Evolutionary conservation across 2,888 invertebrate species (phyloP), one percentile per base, ranked within the genome.

Genomic region (Ichneumoninae sp.): DNA sequence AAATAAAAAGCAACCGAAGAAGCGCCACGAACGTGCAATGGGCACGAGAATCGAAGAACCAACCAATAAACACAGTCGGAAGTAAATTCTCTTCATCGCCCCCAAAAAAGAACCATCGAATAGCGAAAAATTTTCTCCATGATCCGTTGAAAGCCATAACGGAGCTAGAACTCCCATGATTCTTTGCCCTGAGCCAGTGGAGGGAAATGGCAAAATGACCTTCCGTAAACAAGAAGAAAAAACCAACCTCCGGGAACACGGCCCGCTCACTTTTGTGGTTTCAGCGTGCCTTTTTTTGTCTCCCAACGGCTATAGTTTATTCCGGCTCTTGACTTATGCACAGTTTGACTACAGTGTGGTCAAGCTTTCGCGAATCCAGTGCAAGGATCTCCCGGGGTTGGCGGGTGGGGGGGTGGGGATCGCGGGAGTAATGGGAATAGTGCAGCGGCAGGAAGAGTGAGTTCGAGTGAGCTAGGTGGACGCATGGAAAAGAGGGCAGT

Each of bases 401-500:
- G 16, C 19, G 54, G 65, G 40, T 4, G 16, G 44, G 44, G 44
- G 13, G 65, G 54, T 26, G 44, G 16, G 16, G 44, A 66, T 26
- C 44, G 36, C 50, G 40, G 30, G 69, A 77, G 30, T 30, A 68
- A 73, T 77, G 68, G 52, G 40, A 79, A 85, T 81, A 68, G 54
- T 60, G 69, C 66, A 69, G 60, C 57, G 69, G 82, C 57, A 16
- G 50, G 85, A 87, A 66, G 84, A 79, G 65, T 70, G 80, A 88
- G 87, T 88, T 86, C 77, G 87, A 87, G 85, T 85, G 85, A 83
- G 75, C 85, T 80, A 66, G 77, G 81, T 80, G 82, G 71, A 82
- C 74, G 79, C 85, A 73, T 85, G 84, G 69, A 69, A 81, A 83
- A 44, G 77, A 79, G 77, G 81, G 74, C 44, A 83, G 88, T 83